Base-by-base conservation (phyloP, 2,888 invertebrate genomes). In the Agriopis aurantiaria region DNA sequence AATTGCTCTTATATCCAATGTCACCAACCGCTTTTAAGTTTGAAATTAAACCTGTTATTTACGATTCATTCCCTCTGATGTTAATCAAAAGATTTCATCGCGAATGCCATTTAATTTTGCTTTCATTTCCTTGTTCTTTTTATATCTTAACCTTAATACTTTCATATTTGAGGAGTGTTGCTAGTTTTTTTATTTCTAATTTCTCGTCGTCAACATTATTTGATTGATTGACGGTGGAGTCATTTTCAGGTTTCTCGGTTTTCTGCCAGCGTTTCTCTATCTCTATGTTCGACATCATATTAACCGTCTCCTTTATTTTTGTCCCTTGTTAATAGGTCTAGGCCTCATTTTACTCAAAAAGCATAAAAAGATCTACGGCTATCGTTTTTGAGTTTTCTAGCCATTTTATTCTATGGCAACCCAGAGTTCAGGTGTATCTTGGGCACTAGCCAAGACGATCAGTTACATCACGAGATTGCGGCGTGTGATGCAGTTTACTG, bases 71-170 rank as follows among this genome's bases (percentile, higher is more conserved):
- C 46, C 46, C 23, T 64, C 40, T 40, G 61, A 64, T 14, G 10
- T 2, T 23, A 23, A 68, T 63, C 63, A 68, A 64, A 68, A 53
- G 55, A 60, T 60, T 60, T 65, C 60, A 65, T 69, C 69, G 64
- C 65, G 59, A 60, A 65, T 64, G 46, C 56, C 52, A 55, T 69
- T 65, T 65, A 68, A 62, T 68, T 63, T 66, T 55, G 72, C 61
- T 51, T 55, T 55, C 65, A 46, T 69, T 72, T 66, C 65, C 65
- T 65, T 55, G 56, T 65, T 71, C 63, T 56, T 53, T 68, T 58
- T 64, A 17, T 53, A 56, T 41, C n/a, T 6, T 41, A 9, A 48
- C 46, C 17, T 14, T 45, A 10, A 9, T 61, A 14, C 45, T 59
- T 8, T 49, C 33, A 48, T 60, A 41, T 59, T 52, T 12, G 40